Conservation (phyloP, 1,140 invertebrate species). For the Drosophila sulfurigaster region DNA sequence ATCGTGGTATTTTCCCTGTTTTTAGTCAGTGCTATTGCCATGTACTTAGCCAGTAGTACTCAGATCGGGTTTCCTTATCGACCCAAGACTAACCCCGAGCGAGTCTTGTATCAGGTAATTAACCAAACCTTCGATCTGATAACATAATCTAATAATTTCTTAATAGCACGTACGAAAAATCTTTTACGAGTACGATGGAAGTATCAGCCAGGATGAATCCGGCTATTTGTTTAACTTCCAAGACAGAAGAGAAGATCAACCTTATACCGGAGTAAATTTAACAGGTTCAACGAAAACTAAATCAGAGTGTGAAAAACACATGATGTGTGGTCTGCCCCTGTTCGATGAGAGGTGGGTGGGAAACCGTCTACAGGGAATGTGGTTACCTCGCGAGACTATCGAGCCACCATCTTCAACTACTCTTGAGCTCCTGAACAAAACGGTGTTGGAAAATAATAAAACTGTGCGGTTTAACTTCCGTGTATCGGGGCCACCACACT, state of each 20-base stretch:
- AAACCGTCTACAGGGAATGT: constrained; percentile 32
- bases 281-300: constrained; percentile 86
- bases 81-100: constrained; percentile 87
- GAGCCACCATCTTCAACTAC: constrained; percentile 2
- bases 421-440: constrained; percentile 17
- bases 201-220: constrained; percentile 86
- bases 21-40: constrained; percentile 85
- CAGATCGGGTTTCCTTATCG: constrained; percentile 91
- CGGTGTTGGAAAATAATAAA: constrained; percentile 17
- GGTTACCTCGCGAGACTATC: constrained; percentile 38
- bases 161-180: constrained; percentile 87
- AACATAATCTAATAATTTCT: neutral
- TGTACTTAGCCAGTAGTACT: constrained; percentile 87
- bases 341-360: constrained; percentile 86
- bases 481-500: constrained; percentile 16
- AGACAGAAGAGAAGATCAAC: constrained; percentile 88
- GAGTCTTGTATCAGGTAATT: constrained; percentile 88
- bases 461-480: constrained; percentile 14
- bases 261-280: constrained; percentile 82
- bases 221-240: constrained; percentile 90
- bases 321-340: constrained; percentile 90
- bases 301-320: constrained; percentile 87
- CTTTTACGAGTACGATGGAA: constrained; percentile 86
- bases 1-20: constrained; percentile 70
- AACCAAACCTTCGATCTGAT: neutral